Evolutionary conservation across 2,113 vertebrate genomes (phyloP), one percentile per base, ranked within the genome.

Genomic region (Nicator chloris): DNA sequence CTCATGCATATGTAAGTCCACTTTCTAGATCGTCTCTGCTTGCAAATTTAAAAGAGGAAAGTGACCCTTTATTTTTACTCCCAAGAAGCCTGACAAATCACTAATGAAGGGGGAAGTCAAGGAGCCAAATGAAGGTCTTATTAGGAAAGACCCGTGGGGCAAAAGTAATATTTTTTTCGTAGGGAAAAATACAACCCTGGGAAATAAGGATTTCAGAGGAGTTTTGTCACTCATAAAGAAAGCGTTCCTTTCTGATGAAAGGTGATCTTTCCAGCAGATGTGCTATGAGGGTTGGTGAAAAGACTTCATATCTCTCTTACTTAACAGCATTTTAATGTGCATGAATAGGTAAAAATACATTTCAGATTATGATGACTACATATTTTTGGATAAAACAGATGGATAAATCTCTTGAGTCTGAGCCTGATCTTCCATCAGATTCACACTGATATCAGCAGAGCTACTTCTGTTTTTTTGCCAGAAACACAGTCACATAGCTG

Each of bases 231-330:
- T 64, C 42, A 7, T 87, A 87, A 85, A 80, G 76, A 31, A 75
- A 76, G 15, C 1, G 19, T 78, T 96, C 64, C 71, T 81, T 95
- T 96, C 80, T 92, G 84, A 84, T 75, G 64, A 50, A 86, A 44
- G 6, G 81, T 91, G 78, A 97, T 98, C 86, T 94, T 96, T 97
- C 79, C 19, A 88, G 93, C 94, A 97, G 96, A 93, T 92, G 76
- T 72, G 2, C 72, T 71, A 80, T 1, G 6, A 83, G 16, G n/a
- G 63, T 9, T 85, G 89, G 70, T 86, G 82, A 91, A 90, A 51
- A 85, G 37, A 22, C 68, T 92, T 94, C 68, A 39, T 79, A 78
- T 53, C 61, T 97, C 76, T 86, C 76, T 69, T 75, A 53, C 49
- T 51, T 90, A 89, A 95, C 79, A 91, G 79, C 66, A 84, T 81